phyloP scores from a whole-genome alignment of 1,140 invertebrate species.

The Teleopsis dalmanni region DNA sequence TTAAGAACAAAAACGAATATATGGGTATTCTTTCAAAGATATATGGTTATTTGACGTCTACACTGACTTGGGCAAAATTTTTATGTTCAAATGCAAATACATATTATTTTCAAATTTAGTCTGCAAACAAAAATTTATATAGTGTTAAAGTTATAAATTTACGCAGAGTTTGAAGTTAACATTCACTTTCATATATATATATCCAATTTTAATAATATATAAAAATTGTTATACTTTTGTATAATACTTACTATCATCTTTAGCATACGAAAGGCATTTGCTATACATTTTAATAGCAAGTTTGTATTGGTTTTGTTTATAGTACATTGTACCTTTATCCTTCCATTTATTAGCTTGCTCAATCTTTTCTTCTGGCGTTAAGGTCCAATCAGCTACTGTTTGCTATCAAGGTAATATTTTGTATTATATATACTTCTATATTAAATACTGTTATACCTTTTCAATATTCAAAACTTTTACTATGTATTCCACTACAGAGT shows the following conservation, averaged over 20 bases:
- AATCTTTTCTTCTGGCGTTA: constrained; percentile 71
- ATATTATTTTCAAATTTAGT: constrained; percentile 38
- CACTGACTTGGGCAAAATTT: no score
- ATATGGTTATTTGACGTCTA: no score
- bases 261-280: constrained; percentile 46
- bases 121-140: constrained; percentile 1
- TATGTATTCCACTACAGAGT: constrained; percentile 72
- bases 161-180: neutral
- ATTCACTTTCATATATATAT: no score
- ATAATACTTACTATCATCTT: constrained; percentile 8
- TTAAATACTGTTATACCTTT: constrained; percentile 51
- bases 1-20: no score
- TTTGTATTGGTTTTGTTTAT: constrained; percentile 69
- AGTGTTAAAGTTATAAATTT: neutral
- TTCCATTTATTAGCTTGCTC: constrained; percentile 76
- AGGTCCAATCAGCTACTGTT: constrained; percentile 68
- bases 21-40: no score
- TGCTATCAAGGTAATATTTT: constrained; percentile 1
- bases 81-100: no score
- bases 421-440: neutral
- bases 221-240: no score
- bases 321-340: constrained; percentile 86
- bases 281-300: constrained; percentile 86
- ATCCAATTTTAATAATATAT: no score
- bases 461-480: constrained; percentile 78